These are phyloP conservation scores for Heliothis subflexa DNA, from an alignment of 1,140 invertebrate genomes.

Conservation along the genomic window DNA sequence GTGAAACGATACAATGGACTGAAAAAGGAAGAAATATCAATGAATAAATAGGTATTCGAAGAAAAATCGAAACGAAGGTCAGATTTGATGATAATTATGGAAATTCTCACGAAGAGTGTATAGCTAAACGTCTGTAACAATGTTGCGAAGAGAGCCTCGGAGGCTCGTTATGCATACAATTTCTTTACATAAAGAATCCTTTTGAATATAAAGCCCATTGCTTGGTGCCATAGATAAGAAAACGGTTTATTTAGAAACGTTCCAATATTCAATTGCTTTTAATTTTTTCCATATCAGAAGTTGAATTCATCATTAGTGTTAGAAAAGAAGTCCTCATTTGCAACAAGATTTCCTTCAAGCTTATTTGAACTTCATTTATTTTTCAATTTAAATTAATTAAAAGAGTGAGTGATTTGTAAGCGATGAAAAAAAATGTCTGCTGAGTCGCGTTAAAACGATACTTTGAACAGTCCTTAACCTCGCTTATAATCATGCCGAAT, in stretches of 20 bases:
- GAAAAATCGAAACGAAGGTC: background rate
- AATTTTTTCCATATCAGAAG: no score
- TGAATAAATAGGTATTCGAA: background rate
- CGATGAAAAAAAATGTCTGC: no score
- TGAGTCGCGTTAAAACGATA: no score
- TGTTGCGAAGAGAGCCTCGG: background rate
- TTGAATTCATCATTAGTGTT: no score
- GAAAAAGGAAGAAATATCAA: background rate
- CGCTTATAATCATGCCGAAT: no score
- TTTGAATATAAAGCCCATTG: background rate
- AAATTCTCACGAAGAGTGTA: background rate
- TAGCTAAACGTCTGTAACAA: conserved; percentile 6
- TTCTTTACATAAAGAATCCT: conserved; percentile 3
- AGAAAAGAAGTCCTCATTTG: no score
- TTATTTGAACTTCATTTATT: no score
- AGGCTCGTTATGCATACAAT: background rate
- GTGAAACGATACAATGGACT: background rate
- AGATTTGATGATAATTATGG: background rate
- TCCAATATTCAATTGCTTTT: background rate
- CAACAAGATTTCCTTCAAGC: no score
- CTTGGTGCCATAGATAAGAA: background rate
- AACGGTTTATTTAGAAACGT: background rate
- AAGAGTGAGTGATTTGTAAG: no score
- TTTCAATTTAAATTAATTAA: no score
- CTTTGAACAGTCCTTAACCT: no score